Evolutionary conservation across 2,797 vertebrate genomes (phyloP), one percentile per base, ranked within the genome.

Genomic region (Scleropages formosus): DNA sequence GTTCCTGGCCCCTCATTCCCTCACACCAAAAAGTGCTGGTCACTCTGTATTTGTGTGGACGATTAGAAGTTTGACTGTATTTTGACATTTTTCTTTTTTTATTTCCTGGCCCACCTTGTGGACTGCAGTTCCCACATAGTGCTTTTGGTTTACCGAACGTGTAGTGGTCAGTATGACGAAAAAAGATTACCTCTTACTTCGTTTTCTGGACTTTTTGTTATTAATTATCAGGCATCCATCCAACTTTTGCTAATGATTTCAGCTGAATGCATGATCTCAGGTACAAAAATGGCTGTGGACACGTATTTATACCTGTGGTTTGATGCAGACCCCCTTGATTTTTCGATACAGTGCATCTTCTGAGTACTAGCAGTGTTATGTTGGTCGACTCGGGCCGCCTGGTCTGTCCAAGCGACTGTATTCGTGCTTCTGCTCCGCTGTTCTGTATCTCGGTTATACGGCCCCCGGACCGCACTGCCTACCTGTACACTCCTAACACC

Each of bases 231-330:
- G 90, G 83, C 87, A 93, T 93, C 88, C 90, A 93, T 89, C 90
- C 89, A 91, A 84, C 87, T 88, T 90, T 88, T 89, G 87, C 88
- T 88, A 81, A 81, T 85, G 79, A 85, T 89, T 86, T 86, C 82
- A 87, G 80, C 85, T 82, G 85, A 88, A 84, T 84, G 85, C 88
- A 82, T 88, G 85, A 94, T 91, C 91, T 94, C 92, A 93, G 92
- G 91, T 91, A 86, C 85, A 87, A 88, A n/a, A 81, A 81, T 83
- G 78, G 56, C 76, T 84, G 79, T 83, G 78, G 80, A 80, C 68
- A 81, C 70, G 71, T 60, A 81, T 68, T 75, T 69, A 60, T 74
- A 63, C 49, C 79, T 24, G 73, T 83, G 78, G 82, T 85, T 86
- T 77, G 77, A 82, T 81, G 80, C 78, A 75, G 75, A 79, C 80